These are phyloP conservation scores for Eulemur rubriventer DNA, from an alignment of 2,797 vertebrate genomes.

Conservation along the genomic window DNA sequence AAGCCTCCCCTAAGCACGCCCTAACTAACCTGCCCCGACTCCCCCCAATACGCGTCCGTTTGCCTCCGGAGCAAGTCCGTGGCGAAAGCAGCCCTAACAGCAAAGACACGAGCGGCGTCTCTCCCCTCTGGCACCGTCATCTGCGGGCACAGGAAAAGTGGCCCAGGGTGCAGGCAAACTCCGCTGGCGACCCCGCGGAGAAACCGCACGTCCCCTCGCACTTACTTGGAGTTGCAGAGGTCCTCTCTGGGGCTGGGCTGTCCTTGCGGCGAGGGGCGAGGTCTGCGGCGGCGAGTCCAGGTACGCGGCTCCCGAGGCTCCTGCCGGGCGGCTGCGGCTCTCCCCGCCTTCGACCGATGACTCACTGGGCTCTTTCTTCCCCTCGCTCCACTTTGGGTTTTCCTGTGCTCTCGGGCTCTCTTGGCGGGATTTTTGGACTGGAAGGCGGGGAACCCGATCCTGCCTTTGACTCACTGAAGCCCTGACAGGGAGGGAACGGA, in stretches of 20 bases:
- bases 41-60: neutral
- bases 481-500: slow-evolving; percentile 69
- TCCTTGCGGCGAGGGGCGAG: slow-evolving; percentile 35
- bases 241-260: slow-evolving; percentile 5
- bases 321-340: slow-evolving; percentile 1
- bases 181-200: neutral
- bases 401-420: slow-evolving; percentile 51
- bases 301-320: neutral
- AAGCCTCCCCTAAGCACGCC: neutral
- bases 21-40: neutral
- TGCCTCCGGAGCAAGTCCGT: neutral
- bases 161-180: neutral
- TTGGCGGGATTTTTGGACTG: slow-evolving; percentile 67
- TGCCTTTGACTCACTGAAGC: slow-evolving; percentile 71
- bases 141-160: neutral
- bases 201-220: neutral
- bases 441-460: slow-evolving; percentile 80
- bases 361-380: slow-evolving; percentile 28
- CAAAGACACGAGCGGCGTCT: neutral
- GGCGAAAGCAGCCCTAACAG: neutral
- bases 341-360: neutral
- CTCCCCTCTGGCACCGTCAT: neutral
- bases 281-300: neutral
- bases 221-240: slow-evolving; percentile 71
- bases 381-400: neutral